Conservation (phyloP, 2,113 vertebrate species). For the Cheilinus undulatus region DNA sequence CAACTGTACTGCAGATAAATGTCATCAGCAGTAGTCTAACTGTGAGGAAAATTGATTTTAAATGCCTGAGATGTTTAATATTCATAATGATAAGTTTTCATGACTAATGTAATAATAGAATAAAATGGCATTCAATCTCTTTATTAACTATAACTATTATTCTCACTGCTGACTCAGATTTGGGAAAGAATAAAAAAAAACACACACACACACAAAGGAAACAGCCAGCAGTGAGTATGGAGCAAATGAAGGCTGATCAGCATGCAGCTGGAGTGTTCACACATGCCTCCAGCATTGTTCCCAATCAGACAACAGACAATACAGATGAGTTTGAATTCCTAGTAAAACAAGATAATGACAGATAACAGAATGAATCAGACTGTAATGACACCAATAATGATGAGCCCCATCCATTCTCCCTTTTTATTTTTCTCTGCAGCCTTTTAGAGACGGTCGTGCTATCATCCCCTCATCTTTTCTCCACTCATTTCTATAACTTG, state of each 20-base stretch:
- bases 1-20: neutral
- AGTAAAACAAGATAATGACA: conserved; percentile 55
- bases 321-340: conserved; percentile 55
- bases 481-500: conserved; percentile 19
- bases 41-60: neutral
- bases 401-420: conserved; percentile 9
- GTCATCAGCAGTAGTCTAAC: neutral
- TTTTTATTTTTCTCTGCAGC: neutral
- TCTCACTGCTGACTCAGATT: neutral
- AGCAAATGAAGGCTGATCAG: conserved; percentile 34
- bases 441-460: conserved; percentile 26
- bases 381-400: conserved; percentile 46
- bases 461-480: conserved; percentile 16
- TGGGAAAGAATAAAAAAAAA: neutral
- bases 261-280: neutral
- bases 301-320: conserved; percentile 62
- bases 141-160: conserved; percentile 19
- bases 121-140: conserved; percentile 16
- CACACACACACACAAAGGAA: neutral
- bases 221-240: conserved; percentile 2
- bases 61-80: neutral
- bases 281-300: conserved; percentile 36
- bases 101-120: conserved; percentile 27
- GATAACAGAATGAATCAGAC: conserved; percentile 49
- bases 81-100: conserved; percentile 29